Base-by-base conservation (phyloP, 1,140 invertebrate species). In the Metopolophium dirhodum region DNA sequence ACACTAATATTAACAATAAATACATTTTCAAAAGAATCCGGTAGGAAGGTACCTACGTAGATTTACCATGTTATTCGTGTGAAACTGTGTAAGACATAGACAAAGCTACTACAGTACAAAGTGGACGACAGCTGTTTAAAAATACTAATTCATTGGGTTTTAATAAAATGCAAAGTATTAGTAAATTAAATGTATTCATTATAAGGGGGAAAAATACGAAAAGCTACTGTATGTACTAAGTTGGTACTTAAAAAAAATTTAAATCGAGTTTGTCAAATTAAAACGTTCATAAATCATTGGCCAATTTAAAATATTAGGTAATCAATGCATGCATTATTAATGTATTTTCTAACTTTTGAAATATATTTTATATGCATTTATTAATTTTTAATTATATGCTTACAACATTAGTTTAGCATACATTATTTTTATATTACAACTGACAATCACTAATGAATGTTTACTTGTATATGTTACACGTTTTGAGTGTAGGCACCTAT, bases 371-470 rank as follows among this genome's bases (percentile, higher is more conserved):
- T 41, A 23, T 83, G 45, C 11, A 86, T 86, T 14, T 41, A 86
- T 45, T 86, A 86, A 45, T 86, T 86, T 51, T 45, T 86, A 26
- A 45, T 85, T 85, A 85, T 85, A 85, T 45, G 9, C 23, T 26
- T 26, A 86, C 41, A 23, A 45, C 23, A 45, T 86, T 26, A 86
- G 41, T 30, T 45, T 86, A 86, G 37, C 22, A 45, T 86, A 86
- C 9, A 26, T 86, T 86, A 85, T 85, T 26, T 86, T 45, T 86
- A 41, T 86, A 86, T 86, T 86, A 86, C 26, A 14, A 86, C 41
- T 30, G 3, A 86, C 22, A 86, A 83, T 83, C n/a, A 83, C 8
- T 83, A 47, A 77, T 77, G 61, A n/a, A 35, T 77, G 18, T 77
- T 77, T 77, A 77, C n/a, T 68, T 68, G 4, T 77, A 20, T 30